Percentiles rank a stretch among this genome's conserved stretches.
phyloP scores from a whole-genome alignment of 2,113 vertebrate species.

The Cyprinodon brontotheroides region DNA sequence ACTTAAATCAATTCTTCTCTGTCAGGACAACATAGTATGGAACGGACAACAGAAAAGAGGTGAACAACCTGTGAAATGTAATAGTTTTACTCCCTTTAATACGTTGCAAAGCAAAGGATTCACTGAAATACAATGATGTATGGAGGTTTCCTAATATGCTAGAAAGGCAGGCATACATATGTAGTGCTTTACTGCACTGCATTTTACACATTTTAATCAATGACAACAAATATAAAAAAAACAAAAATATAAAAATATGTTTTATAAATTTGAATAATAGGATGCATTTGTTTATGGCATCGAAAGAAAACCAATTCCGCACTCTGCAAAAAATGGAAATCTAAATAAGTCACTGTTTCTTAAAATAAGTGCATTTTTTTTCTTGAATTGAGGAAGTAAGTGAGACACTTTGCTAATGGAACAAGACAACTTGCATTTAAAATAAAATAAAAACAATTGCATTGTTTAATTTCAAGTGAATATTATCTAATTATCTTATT shows the following conservation, averaged over 20 bases:
- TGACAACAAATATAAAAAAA: neutral
- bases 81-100: constrained; percentile 43
- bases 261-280: neutral
- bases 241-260: neutral
- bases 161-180: neutral
- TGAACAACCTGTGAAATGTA: constrained; percentile 51
- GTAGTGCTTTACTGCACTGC: neutral
- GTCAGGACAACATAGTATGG: constrained; percentile 25
- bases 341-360: no score
- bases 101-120: constrained; percentile 22
- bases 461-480: no score
- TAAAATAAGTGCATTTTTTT: no score
- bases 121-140: constrained; percentile 43
- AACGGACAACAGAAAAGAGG: constrained; percentile 28
- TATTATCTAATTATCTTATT: no score
- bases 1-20: constrained; percentile 32
- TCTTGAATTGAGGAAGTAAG: no score
- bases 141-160: neutral
- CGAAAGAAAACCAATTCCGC: no score
- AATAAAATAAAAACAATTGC: no score
- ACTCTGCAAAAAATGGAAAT: neutral
- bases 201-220: neutral
- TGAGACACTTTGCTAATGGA: no score
- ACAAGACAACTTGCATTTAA: no score
- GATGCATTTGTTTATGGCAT: neutral